Evolutionary conservation across 1,140 invertebrate species (phyloP).

Genomic region (Cheumatopsyche charites): DNA sequence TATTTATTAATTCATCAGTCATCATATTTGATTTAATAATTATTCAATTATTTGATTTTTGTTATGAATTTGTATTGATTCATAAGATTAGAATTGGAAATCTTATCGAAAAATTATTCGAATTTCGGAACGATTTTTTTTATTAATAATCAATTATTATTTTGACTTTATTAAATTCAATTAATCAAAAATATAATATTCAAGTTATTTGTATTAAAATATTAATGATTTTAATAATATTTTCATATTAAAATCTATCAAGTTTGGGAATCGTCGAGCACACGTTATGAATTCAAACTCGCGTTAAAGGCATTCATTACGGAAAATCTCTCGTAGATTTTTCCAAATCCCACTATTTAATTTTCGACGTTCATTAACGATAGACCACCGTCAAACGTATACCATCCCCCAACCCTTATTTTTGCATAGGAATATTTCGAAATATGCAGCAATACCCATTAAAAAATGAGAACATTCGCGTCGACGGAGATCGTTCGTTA

Average conservation of each 20-base stretch:
- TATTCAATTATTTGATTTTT: too few species aligned
- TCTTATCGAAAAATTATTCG: too few species aligned
- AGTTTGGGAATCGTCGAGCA: slow-evolving; percentile 27
- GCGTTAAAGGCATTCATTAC: slow-evolving; percentile 10
- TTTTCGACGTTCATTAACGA: slow-evolving; percentile 14
- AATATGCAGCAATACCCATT: slow-evolving; percentile 48
- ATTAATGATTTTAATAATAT: too few species aligned
- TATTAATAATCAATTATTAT: too few species aligned
- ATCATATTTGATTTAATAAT: too few species aligned
- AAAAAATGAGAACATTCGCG: slow-evolving; percentile 37
- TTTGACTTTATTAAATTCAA: too few species aligned
- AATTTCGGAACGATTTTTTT: too few species aligned
- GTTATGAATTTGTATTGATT: too few species aligned
- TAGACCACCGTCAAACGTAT: not conserved
- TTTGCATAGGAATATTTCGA: not conserved
- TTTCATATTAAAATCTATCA: too few species aligned
- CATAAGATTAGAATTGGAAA: too few species aligned
- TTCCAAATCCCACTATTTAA: slow-evolving; percentile 23
- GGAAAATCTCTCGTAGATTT: slow-evolving; percentile 20
- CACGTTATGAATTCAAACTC: slow-evolving; percentile 1
- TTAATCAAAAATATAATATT: slow-evolving; percentile 13
- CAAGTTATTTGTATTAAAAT: too few species aligned
- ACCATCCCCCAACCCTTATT: not conserved
- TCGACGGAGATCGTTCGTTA: slow-evolving; percentile 40
- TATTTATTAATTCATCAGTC: too few species aligned